Evolutionary conservation across 2,113 vertebrate species (phyloP).

Genomic region (Sceloporus tristichus): DNA sequence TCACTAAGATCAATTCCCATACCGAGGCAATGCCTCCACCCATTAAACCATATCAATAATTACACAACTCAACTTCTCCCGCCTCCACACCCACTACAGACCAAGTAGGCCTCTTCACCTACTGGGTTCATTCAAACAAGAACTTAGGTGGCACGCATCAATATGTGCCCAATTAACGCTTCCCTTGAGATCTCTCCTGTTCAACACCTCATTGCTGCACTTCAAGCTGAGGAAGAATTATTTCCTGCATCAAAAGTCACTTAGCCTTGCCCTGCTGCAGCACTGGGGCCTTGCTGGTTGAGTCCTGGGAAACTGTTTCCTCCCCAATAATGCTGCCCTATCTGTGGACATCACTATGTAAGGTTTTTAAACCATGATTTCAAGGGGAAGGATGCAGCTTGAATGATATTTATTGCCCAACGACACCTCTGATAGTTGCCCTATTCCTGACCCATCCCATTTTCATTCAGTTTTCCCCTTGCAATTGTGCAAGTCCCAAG

Average conservation of each 20-base stretch:
- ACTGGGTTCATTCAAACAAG: neutral
- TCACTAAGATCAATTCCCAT: neutral
- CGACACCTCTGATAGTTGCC: no score
- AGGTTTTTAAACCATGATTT: no score
- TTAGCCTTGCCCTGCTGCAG: no score
- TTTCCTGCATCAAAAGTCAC: no score
- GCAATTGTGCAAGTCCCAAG: no score
- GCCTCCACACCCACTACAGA: neutral
- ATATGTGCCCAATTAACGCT: neutral
- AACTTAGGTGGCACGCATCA: neutral
- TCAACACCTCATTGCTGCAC: neutral
- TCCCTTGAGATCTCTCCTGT: neutral
- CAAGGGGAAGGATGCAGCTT: no score
- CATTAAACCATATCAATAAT: neutral
- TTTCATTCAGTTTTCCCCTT: no score
- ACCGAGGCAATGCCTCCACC: neutral
- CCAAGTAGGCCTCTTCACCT: neutral
- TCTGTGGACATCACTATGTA: no score
- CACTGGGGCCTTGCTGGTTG: neutral
- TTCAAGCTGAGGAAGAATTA: neutral
- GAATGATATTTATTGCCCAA: no score
- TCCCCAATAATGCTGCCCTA: neutral
- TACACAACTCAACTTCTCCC: neutral
- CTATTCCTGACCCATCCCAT: no score
- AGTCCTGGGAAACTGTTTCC: neutral